Base-by-base conservation (phyloP, 2,797 vertebrate genomes). In the Sparus aurata region DNA sequence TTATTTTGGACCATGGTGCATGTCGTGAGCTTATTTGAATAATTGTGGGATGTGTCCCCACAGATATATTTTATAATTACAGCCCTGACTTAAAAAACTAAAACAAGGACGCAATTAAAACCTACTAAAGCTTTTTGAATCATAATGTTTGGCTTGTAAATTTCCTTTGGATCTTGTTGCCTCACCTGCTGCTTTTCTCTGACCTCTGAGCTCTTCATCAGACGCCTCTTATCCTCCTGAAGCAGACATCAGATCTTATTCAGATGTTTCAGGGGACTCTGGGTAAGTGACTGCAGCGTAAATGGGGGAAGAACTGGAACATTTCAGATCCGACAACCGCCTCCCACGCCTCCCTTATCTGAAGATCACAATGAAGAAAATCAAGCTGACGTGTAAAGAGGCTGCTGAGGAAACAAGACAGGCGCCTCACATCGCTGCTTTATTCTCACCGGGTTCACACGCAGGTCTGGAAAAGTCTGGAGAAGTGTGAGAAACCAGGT, bases 301-400 rank as follows among this genome's bases (percentile, higher is more conserved):
- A 45, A 70, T 70, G 60, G 23, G 20, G 15, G 46, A 63, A 45
- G 45, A 69, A 69, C 7, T 69, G 71, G 71, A 59, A 53, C 71
- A 60, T 18, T 30, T 23, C 3, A 16, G 57, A 76, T 58, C 16
- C 16, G 50, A 46, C 66, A 18, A 11, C 64, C 7, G 15, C 61
- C 67, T 62, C 68, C 73, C 68, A 75, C 61, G 63, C 45, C 57
- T 72, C 49, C 20, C 34, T 72, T 63, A 79, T 84, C 72, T 30
- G 23, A 54, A 59, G 52, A 72, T 65, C 62, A 80, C 58, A 61
- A 55, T 74, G 73, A 60, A 45, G 74, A 64, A 67, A 85, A 82
- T 69, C 71, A 69, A 54, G 69, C 67, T 72, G 83, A 82, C 72
- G 27, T 52, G 69, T 46, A 58, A 57, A 64, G 68, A 47, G 5